Percentiles rank a stretch among this genome's conserved stretches.
Evolutionary conservation across 92 coral and sea anemone species (phyloP).

Genomic region (Zoanthus sansibaricus): DNA sequence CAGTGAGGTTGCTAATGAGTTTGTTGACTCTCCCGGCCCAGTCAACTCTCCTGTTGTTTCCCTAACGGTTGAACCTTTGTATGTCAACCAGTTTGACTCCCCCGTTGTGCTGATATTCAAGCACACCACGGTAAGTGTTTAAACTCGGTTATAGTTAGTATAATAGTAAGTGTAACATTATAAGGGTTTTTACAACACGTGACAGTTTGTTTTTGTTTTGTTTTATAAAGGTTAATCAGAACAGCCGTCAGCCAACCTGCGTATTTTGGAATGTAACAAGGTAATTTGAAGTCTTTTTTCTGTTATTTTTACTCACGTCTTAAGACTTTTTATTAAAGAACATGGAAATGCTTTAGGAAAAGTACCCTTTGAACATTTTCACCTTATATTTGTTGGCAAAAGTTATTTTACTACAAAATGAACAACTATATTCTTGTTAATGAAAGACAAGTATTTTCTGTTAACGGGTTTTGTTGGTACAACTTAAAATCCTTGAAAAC

Average conservation of each 20-base stretch:
- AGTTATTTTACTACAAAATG: too few relatives aligned
- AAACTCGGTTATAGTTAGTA: neutral
- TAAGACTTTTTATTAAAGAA: too few relatives aligned
- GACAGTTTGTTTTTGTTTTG: neutral
- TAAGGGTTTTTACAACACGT: neutral
- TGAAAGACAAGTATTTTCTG: too few relatives aligned
- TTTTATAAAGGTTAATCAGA: conserved; percentile 12
- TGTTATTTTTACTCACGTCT: neutral
- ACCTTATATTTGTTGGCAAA: too few relatives aligned
- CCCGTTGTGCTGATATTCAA: conserved; percentile 76
- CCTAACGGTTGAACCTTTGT: conserved; percentile 76
- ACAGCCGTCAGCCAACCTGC: conserved; percentile 40
- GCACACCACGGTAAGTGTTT: conserved; percentile 65
- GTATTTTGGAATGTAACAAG: conserved; percentile 64
- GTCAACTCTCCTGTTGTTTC: conserved; percentile 88
- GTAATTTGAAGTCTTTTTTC: neutral
- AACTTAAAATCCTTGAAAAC: too few relatives aligned
- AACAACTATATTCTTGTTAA: too few relatives aligned
- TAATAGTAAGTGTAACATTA: neutral
- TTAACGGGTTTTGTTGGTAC: too few relatives aligned
- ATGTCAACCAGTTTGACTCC: conserved; percentile 61
- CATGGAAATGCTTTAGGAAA: too few relatives aligned
- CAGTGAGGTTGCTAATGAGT: too few relatives aligned
- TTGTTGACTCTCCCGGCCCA: neutral
- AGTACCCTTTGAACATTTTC: too few relatives aligned